Evolutionary conservation across 2,797 vertebrate species (phyloP).

Genomic region (Ceryle rudis): DNA sequence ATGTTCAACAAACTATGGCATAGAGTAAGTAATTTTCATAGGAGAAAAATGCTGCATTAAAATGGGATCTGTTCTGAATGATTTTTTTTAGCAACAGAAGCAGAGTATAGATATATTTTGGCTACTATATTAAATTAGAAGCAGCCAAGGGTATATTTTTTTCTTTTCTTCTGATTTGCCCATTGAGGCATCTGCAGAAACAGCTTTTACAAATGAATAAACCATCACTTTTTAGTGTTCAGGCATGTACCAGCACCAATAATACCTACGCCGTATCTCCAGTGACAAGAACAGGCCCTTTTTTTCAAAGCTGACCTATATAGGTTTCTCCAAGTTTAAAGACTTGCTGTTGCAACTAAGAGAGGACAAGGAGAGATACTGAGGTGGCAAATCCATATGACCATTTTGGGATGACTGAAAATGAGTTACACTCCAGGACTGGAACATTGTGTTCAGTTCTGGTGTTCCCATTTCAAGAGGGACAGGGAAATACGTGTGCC

Average conservation of each 20-base stretch:
- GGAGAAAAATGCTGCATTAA: conserved; percentile 35
- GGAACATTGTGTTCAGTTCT: no score
- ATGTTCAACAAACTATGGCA: conserved; percentile 48
- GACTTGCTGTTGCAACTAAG: background rate
- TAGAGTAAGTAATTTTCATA: conserved; percentile 9
- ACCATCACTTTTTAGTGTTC: background rate
- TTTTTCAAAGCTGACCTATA: background rate
- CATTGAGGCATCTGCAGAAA: background rate
- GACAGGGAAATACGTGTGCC: no score
- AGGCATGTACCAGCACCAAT: background rate
- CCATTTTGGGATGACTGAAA: background rate
- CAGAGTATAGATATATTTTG: conserved; percentile 18
- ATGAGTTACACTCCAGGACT: background rate
- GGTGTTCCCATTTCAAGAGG: no score
- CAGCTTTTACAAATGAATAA: background rate
- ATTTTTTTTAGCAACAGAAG: conserved; percentile 46
- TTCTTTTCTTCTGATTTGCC: background rate
- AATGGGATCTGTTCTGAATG: conserved; percentile 35
- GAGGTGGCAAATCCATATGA: background rate
- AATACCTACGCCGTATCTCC: background rate
- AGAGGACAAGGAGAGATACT: background rate
- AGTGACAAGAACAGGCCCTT: background rate
- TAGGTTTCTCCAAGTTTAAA: background rate
- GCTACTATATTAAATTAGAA: conserved; percentile 33
- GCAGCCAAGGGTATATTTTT: background rate